Evolutionary conservation across 2,797 vertebrate genomes (phyloP).

Genomic region (Pterois miles): DNA sequence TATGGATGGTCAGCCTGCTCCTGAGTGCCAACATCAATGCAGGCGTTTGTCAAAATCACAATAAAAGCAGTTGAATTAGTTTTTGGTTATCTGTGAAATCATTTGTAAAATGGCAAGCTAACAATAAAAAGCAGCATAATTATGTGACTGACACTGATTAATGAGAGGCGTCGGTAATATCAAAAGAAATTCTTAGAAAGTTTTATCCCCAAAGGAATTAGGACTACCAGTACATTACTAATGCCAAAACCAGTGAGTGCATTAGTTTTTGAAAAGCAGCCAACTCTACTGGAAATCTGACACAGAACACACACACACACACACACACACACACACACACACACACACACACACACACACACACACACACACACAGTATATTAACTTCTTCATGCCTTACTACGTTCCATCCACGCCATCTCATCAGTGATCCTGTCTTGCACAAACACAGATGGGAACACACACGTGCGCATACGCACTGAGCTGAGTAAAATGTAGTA

Average conservation of each 20-base stretch:
- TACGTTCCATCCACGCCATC: background rate
- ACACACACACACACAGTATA: background rate
- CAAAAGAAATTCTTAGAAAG: conserved; percentile 1
- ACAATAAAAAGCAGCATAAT: background rate
- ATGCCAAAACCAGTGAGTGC: background rate
- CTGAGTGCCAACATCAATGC: background rate
- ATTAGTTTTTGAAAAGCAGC: conserved; percentile 22
- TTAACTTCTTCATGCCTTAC: background rate
- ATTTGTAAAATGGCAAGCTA: background rate
- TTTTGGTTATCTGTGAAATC: background rate
- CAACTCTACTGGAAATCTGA: conserved; percentile 14
- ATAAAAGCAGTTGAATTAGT: background rate
- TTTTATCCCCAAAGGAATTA: background rate
- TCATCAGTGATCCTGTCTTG: background rate
- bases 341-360: background rate
- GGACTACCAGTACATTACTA: background rate
- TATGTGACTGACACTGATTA: background rate
- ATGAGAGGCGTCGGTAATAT: background rate
- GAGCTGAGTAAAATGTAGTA: conserved; percentile 8
- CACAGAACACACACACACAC: conserved; percentile 16
- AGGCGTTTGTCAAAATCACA: background rate
- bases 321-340: background rate
- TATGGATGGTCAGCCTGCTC: background rate
- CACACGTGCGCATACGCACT: conserved; percentile 2
- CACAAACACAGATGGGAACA: conserved; percentile 12